Conservation (phyloP, 2,888 invertebrate genomes). For the Unio delphinus region DNA sequence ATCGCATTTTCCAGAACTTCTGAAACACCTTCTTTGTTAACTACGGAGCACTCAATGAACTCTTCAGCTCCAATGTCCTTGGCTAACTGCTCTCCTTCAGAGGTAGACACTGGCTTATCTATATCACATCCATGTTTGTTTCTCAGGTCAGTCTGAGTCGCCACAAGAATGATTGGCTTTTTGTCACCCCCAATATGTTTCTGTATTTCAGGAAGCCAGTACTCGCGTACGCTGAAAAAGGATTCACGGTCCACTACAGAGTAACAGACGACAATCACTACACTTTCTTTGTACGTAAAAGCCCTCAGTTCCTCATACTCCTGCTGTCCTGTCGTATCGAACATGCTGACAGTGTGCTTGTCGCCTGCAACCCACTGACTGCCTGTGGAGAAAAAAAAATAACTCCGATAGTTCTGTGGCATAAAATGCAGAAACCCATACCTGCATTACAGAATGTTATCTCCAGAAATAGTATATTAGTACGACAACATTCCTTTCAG, state of each 20-base stretch:
- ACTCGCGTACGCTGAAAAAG: conserved; percentile 42
- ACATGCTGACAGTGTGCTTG: conserved; percentile 51
- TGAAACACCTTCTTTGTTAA: conserved; percentile 38
- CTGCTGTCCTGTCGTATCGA: conserved; percentile 56
- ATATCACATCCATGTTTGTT: conserved; percentile 1
- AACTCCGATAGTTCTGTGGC: too few species aligned
- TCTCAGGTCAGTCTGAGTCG: conserved; percentile 48
- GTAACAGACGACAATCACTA: conserved; percentile 54
- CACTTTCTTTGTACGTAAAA: conserved; percentile 55
- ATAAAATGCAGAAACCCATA: too few species aligned
- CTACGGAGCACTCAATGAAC: conserved; percentile 48
- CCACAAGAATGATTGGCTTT: conserved; percentile 50
- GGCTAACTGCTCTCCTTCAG: conserved; percentile 43
- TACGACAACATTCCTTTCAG: too few species aligned
- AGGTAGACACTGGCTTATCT: conserved; percentile 15
- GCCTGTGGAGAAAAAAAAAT: conserved; percentile 30
- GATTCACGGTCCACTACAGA: conserved; percentile 52
- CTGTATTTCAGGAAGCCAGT: conserved; percentile 54
- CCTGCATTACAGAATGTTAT: too few species aligned
- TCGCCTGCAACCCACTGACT: conserved; percentile 46
- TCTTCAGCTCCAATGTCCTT: conserved; percentile 46
- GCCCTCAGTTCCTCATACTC: conserved; percentile 49
- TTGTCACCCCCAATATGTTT: conserved; percentile 31
- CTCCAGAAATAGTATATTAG: too few species aligned
- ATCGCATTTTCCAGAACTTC: conserved; percentile 49